Conservation (phyloP, 2,888 invertebrate species). For the Polymixis flavicincta region DNA sequence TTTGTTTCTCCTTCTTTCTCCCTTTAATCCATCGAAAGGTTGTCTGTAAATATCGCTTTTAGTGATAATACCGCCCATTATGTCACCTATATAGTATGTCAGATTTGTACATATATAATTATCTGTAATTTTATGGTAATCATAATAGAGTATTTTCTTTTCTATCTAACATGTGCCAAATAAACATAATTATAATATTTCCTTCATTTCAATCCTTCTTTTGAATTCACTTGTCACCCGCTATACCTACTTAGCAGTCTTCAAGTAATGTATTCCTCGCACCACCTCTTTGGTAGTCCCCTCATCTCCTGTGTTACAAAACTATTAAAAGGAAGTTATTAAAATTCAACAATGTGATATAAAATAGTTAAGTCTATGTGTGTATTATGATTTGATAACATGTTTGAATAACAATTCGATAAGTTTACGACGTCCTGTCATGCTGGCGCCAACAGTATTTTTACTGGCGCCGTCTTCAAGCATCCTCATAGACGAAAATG, state of each 20-base stretch:
- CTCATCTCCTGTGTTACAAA: background rate
- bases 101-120: too few species aligned
- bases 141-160: too few species aligned
- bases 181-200: too few species aligned
- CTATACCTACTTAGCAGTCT: background rate
- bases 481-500: background rate
- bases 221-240: background rate
- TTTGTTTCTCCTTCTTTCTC: too few species aligned
- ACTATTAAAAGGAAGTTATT: conserved; percentile 22
- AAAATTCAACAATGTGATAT: conserved; percentile 8
- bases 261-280: background rate
- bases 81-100: too few species aligned
- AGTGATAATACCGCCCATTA: too few species aligned
- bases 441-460: conserved; percentile 43
- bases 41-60: too few species aligned
- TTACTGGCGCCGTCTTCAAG: conserved; percentile 13
- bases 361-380: background rate
- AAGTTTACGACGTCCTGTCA: conserved; percentile 47
- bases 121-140: too few species aligned
- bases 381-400: conserved; percentile 10
- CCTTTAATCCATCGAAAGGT: too few species aligned
- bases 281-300: background rate
- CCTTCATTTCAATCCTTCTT: too few species aligned
- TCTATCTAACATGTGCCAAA: too few species aligned
- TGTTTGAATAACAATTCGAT: conserved; percentile 39